phyloP scores from a whole-genome alignment of 2,888 invertebrate genomes.

The Liposcelis brunnea region DNA sequence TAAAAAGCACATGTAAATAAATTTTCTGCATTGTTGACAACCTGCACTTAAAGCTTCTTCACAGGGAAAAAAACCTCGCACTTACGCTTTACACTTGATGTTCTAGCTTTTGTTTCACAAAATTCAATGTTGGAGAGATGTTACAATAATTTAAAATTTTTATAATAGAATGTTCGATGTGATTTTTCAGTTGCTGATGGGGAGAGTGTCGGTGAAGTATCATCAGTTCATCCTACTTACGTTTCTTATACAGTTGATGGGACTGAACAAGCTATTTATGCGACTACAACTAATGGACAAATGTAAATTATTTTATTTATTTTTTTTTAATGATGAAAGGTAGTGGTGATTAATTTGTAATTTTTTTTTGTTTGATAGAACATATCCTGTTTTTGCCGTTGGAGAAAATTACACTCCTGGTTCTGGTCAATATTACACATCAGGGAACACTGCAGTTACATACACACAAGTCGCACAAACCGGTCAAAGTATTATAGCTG shows the following conservation, averaged over 20 bases:
- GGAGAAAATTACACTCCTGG: constrained; percentile 46
- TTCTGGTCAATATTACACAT: constrained; percentile 55
- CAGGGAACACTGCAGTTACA: constrained; percentile 39
- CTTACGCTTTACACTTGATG: no score
- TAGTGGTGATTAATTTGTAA: no score
- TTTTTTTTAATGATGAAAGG: constrained; percentile 10
- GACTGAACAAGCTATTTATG: constrained; percentile 37
- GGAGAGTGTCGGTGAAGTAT: constrained; percentile 33
- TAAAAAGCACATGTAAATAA: not conserved
- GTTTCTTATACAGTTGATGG: constrained; percentile 46
- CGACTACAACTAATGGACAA: constrained; percentile 40
- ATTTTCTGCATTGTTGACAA: not conserved
- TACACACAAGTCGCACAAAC: constrained; percentile 38
- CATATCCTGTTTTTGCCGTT: constrained; percentile 50
- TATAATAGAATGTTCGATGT: constrained; percentile 7
- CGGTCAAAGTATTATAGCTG: constrained; percentile 17
- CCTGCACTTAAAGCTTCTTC: not conserved
- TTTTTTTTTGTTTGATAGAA: not conserved
- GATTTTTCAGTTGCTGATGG: constrained; percentile 28
- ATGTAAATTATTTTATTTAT: constrained; percentile 35
- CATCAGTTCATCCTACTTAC: constrained; percentile 37
- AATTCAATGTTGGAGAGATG: not conserved
- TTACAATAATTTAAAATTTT: not conserved
- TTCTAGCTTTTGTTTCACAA: not conserved
- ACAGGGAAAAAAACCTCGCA: no score